phyloP scores from a whole-genome alignment of 2,113 vertebrate species.

The Prolemur simus region DNA sequence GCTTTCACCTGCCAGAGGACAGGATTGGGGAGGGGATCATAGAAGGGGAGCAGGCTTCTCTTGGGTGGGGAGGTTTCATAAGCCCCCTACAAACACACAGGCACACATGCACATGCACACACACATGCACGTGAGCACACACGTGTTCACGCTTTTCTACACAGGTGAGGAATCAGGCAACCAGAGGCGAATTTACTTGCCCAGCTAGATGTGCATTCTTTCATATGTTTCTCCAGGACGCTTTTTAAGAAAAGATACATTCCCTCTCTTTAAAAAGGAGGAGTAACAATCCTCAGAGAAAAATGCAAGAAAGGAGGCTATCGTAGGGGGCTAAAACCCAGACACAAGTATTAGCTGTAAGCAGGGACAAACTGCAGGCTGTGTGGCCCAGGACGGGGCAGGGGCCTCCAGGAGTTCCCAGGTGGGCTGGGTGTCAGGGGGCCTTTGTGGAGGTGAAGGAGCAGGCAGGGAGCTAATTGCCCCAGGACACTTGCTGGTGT shows the following conservation, averaged over 20 bases:
- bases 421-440: neutral
- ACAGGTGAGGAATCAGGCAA: neutral
- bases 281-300: neutral
- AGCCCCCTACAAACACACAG: neutral
- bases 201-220: neutral
- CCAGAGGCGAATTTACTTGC: neutral
- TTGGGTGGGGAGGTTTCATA: neutral
- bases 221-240: neutral
- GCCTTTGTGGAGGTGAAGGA: neutral
- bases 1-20: neutral
- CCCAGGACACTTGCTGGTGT: neutral
- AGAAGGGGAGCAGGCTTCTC: neutral
- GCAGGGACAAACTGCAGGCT: neutral
- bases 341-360: neutral
- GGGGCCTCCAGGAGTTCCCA: neutral
- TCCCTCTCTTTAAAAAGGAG: neutral
- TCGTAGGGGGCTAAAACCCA: neutral
- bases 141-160: neutral
- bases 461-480: neutral
- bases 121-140: too few species aligned
- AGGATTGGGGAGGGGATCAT: neutral
- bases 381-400: neutral
- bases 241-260: neutral
- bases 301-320: neutral
- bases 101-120: too few species aligned